Conservation (phyloP, 2,797 vertebrate genomes). For the Squalus acanthias region DNA sequence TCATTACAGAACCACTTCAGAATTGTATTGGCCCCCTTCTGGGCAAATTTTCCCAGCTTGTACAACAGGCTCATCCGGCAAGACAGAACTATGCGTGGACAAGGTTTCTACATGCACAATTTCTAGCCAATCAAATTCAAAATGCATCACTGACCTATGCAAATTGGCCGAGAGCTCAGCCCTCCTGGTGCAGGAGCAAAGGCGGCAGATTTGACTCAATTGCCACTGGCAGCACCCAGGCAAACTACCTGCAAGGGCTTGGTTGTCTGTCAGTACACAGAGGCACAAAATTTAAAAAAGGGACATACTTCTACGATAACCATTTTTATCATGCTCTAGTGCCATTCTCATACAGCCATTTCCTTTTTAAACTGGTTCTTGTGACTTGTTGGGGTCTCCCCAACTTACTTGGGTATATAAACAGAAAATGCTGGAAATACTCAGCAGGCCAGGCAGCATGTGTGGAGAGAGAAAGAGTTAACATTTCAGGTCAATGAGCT, state of each 20-base stretch:
- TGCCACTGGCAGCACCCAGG: background rate
- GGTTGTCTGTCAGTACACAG: background rate
- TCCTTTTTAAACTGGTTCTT: too few species aligned
- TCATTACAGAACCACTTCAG: background rate
- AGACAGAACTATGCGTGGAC: background rate
- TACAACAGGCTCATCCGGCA: background rate
- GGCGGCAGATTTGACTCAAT: background rate
- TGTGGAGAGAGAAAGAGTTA: too few species aligned
- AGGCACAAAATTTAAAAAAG: too few species aligned
- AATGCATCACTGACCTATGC: background rate
- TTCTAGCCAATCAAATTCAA: background rate
- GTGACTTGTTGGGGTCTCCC: too few species aligned
- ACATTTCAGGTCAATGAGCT: too few species aligned
- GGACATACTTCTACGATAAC: too few species aligned
- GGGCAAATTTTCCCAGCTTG: background rate
- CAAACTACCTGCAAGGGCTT: background rate
- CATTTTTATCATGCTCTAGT: too few species aligned
- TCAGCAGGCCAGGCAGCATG: too few species aligned
- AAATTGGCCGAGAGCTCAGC: background rate
- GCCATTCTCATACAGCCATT: too few species aligned
- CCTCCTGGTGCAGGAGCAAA: background rate
- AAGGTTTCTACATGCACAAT: background rate
- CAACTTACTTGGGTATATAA: too few species aligned
- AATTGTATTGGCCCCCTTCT: background rate
- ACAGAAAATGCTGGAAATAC: too few species aligned